Percentiles rank a stretch among this genome's conserved stretches.
Evolutionary conservation across 2,888 invertebrate species (phyloP).

Genomic region (Apodemia duryi): DNA sequence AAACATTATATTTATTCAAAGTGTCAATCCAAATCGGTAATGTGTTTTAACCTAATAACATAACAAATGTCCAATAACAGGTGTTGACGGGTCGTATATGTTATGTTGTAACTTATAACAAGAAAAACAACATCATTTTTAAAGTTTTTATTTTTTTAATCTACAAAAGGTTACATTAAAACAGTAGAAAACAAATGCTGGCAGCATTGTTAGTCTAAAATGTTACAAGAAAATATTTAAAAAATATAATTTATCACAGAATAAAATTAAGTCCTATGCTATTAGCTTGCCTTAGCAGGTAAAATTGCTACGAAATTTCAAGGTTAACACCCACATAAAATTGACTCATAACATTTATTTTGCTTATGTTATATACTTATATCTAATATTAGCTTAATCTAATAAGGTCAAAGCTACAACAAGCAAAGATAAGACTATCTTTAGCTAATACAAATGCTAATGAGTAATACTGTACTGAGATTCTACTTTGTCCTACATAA

Average conservation of each 20-base stretch:
- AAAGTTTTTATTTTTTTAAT: constrained; percentile 5
- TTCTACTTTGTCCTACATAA: constrained; percentile 14
- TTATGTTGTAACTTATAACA: constrained; percentile 33
- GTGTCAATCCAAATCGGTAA: constrained; percentile 70
- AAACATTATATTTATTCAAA: constrained; percentile 47
- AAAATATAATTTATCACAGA: constrained; percentile 12
- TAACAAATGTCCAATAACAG: constrained; percentile 49
- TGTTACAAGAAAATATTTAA: not conserved
- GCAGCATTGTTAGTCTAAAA: constrained; percentile 10
- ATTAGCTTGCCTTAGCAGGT: not conserved
- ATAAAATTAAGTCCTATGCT: constrained; percentile 1
- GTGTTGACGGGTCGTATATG: constrained; percentile 39
- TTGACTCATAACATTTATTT: constrained; percentile 2
- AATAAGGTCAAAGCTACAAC: constrained; percentile 12
- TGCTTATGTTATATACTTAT: constrained; percentile 1
- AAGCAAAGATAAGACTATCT: constrained; percentile 4
- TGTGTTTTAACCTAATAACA: constrained; percentile 56
- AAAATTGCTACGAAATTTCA: constrained; percentile 2
- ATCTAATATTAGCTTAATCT: constrained; percentile 6
- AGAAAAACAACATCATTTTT: constrained; percentile 7
- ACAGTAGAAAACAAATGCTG: constrained; percentile 4
- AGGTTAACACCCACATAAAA: constrained; percentile 13
- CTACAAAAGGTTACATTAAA: constrained; percentile 13
- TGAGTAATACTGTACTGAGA: constrained; percentile 16
- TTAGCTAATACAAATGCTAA: constrained; percentile 7